phyloP scores from a whole-genome alignment of 2,797 vertebrate genomes.

The Typhlichthys eigenmanni region DNA sequence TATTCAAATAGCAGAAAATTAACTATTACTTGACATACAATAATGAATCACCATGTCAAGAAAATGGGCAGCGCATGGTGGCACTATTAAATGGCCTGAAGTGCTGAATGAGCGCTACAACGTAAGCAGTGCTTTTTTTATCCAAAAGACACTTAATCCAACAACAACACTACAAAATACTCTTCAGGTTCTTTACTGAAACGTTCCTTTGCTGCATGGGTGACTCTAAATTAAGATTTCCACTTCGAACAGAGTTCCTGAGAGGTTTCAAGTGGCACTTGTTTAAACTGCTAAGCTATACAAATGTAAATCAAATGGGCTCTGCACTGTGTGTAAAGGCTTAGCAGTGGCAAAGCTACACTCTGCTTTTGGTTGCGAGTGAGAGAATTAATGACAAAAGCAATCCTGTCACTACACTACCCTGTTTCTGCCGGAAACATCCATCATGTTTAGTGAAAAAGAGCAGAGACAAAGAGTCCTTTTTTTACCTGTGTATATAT shows the following conservation, averaged over 20 bases:
- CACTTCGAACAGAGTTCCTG: constrained; percentile 56
- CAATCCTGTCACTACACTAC: neutral
- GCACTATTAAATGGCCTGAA: neutral
- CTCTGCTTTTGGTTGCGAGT: constrained; percentile 33
- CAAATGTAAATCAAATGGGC: constrained; percentile 60
- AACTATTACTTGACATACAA: constrained; percentile 10
- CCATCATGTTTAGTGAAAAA: no score
- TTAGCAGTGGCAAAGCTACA: constrained; percentile 34
- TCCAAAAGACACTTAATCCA: constrained; percentile 14
- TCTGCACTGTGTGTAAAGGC: constrained; percentile 24
- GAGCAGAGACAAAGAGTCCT: no score
- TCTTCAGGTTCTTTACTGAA: constrained; percentile 23
- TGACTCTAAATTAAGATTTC: constrained; percentile 54
- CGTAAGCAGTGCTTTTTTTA: constrained; percentile 14
- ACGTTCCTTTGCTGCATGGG: constrained; percentile 17
- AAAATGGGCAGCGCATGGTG: neutral
- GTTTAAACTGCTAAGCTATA: constrained; percentile 56
- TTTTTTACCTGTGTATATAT: no score
- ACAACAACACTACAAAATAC: constrained; percentile 28
- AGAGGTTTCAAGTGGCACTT: constrained; percentile 67
- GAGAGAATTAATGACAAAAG: constrained; percentile 19
- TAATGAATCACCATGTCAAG: constrained; percentile 12
- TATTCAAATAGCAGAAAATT: no score
- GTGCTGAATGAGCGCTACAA: constrained; percentile 8
- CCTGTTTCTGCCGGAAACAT: no score